Evolutionary conservation across 2,113 vertebrate species (phyloP).

Genomic region (mouse (Mus musculus)): GRCm39 chr2:142215001-142215500

Average conservation of each 20-base stretch:
- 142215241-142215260: slow-evolving; percentile 24
- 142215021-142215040: neutral
- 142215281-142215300: neutral
- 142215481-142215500: neutral
- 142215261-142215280: neutral
- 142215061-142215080: neutral
- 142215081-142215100: neutral
- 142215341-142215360: neutral
- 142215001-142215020: neutral
- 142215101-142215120: neutral
- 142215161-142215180: neutral
- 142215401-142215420: neutral
- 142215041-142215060: neutral
- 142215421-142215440: neutral
- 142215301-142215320: neutral
- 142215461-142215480: neutral
- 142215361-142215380: neutral
- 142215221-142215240: slow-evolving; percentile 38
- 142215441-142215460: neutral
- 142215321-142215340: neutral
- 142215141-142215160: neutral
- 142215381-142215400: neutral
- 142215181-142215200: neutral
- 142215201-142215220: slow-evolving; percentile 1
- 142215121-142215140: neutral